Evolutionary conservation across 2,113 vertebrate species (phyloP), one percentile per base, ranked within the genome.

Genomic region (Dromas ardeola): DNA sequence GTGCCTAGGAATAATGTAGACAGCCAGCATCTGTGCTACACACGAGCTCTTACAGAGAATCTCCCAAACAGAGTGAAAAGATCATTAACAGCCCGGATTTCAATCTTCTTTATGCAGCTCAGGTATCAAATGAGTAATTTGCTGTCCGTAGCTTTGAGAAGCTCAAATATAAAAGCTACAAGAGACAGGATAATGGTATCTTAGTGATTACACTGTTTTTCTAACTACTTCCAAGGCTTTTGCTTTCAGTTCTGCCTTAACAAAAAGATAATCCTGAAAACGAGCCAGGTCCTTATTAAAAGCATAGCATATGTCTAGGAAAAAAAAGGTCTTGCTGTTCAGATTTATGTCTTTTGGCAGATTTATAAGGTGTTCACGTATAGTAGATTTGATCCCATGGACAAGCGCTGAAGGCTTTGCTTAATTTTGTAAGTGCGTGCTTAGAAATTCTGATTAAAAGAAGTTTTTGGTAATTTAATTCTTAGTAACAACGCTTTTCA

Each of bases 81-180:
- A 97, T 98, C 96, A 97, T 98, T 98, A 98, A 94, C 96, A 98
- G 96, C 97, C 94, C 90, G 88, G 96, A 97, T 97, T 98, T 98
- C 98, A 98, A 95, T 98, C 97, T 98, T 97, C 95, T 93, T 95
- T 97, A 95, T 96, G 94, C 98, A 98, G 97, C 96, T 98, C 96
- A 97, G 97, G 96, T 98, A 98, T 97, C 98, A 98, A 97, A 97
- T 95, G 90, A 98, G 97, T 98, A 98, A 98, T 98, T 98, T 98
- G 71, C 96, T 72, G 86, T 95, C 97, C 95, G 55, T 94, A 87
- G 47, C 97, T 97, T 98, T 97, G 96, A 96, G 95, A 96, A 98
- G 95, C 95, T 96, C 95, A 97, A 95, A 94, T 96, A 95, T 97
- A 98, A 98, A 98, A 98, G 98, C 97, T 97, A 84, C 96, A 95